Evolutionary conservation across 2,113 vertebrate genomes (phyloP).

Genomic region (Chascanopsetta lugubris): DNA sequence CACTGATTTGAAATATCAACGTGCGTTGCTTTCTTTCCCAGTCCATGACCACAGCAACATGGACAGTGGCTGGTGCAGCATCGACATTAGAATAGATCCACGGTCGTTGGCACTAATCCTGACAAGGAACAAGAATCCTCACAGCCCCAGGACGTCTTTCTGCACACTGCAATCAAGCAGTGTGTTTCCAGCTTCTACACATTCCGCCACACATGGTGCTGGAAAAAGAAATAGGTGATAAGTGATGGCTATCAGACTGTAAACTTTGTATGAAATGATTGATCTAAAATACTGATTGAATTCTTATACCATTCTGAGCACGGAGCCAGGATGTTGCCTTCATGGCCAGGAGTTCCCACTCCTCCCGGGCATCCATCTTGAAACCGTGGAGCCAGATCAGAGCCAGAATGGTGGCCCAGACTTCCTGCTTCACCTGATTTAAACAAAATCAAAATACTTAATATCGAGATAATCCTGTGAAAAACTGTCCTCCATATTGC

Average conservation of each 20-base stretch:
- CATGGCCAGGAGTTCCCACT: constrained; percentile 82
- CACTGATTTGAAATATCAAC: too few relatives aligned
- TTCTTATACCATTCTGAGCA: constrained; percentile 71
- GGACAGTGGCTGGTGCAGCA: neutral
- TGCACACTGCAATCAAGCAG: constrained; percentile 55
- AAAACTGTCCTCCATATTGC: neutral
- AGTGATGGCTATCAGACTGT: neutral
- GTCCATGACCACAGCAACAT: too few relatives aligned
- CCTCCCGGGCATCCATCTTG: constrained; percentile 66
- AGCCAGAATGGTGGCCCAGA: constrained; percentile 85
- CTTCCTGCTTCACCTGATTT: constrained; percentile 63
- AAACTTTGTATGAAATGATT: too few relatives aligned
- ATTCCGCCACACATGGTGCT: constrained; percentile 56
- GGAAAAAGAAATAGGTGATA: constrained; percentile 4
- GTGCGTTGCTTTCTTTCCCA: neutral
- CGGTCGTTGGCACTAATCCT: neutral
- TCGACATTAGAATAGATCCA: neutral
- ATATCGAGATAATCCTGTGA: neutral
- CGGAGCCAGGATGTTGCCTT: constrained; percentile 80
- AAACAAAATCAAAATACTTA: neutral
- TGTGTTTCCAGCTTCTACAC: constrained; percentile 66
- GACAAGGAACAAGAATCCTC: neutral
- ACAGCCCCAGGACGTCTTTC: constrained; percentile 45
- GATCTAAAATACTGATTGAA: neutral
- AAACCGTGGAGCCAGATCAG: constrained; percentile 85